These are phyloP conservation scores for Rambutsinella grinnellia DNA, from an alignment of 2,888 invertebrate genomes.

Conservation along the genomic window DNA sequence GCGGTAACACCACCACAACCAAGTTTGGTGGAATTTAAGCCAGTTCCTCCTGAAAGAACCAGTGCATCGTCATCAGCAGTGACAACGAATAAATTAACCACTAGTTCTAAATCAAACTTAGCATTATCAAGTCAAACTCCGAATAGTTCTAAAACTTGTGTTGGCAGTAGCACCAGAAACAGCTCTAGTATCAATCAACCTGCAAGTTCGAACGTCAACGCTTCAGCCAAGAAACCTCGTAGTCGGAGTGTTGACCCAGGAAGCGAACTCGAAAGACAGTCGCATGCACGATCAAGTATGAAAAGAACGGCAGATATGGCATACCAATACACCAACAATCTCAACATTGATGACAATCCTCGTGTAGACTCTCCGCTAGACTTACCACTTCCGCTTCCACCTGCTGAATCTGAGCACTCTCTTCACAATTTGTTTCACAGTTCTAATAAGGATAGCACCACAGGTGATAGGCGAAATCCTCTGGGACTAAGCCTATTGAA, in stretches of 20 bases:
- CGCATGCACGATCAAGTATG: not conserved
- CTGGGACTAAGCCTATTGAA: conserved; percentile 26
- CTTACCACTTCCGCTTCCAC: not conserved
- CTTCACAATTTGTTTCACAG: not conserved
- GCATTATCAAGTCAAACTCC: too few relatives aligned
- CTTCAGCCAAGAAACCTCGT: conserved; percentile 16
- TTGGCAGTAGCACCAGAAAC: not conserved
- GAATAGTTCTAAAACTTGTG: too few relatives aligned
- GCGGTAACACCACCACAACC: not conserved
- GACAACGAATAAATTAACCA: not conserved
- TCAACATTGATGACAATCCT: conserved; percentile 13
- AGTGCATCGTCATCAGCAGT: not conserved
- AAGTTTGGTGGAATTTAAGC: not conserved
- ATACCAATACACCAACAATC: not conserved
- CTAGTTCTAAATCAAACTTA: not conserved
- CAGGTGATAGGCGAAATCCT: conserved; percentile 16
- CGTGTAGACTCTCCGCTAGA: not conserved
- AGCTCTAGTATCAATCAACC: not conserved
- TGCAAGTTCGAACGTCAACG: not conserved
- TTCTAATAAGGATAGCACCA: not conserved
- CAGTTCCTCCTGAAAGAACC: not conserved
- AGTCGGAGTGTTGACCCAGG: conserved; percentile 31
- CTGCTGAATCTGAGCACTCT: not conserved
- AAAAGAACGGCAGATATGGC: not conserved
- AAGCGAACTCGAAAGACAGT: not conserved